A percentile compares a stretch with the other conserved stretches of the same genome.
Evolutionary conservation across 2,113 vertebrate species (phyloP).

Genomic region (Naja naja): DNA sequence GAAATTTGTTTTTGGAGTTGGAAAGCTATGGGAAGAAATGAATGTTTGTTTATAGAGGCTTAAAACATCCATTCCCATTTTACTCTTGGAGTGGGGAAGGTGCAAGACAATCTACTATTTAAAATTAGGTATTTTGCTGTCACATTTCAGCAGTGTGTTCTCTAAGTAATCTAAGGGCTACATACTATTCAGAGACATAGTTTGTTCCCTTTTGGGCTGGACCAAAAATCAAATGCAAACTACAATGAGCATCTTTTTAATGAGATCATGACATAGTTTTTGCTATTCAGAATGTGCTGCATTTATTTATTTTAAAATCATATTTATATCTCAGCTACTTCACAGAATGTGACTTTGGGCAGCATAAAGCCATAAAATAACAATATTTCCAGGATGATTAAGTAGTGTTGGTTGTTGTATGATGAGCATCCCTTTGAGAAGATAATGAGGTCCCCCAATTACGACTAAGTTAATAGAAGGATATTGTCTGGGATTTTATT

Average conservation of each 20-base stretch:
- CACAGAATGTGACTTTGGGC: no score
- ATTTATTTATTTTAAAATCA: background rate
- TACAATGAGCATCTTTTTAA: background rate
- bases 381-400: background rate
- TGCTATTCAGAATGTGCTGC: background rate
- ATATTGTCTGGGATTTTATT: background rate
- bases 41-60: background rate
- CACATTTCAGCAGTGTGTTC: background rate
- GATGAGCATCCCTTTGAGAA: background rate
- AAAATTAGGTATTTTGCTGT: background rate
- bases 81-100: background rate
- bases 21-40: background rate
- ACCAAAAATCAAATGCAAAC: background rate
- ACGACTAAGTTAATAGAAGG: background rate
- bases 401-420: no score
- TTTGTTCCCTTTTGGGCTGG: background rate
- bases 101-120: background rate
- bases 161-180: background rate
- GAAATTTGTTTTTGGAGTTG: background rate
- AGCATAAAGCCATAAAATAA: no score
- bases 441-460: background rate
- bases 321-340: background rate
- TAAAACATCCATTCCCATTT: background rate
- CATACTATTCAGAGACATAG: background rate
- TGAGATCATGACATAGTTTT: background rate